Conservation (phyloP, 2,113 vertebrate genomes). For the Myrmophylax atrothorax region DNA sequence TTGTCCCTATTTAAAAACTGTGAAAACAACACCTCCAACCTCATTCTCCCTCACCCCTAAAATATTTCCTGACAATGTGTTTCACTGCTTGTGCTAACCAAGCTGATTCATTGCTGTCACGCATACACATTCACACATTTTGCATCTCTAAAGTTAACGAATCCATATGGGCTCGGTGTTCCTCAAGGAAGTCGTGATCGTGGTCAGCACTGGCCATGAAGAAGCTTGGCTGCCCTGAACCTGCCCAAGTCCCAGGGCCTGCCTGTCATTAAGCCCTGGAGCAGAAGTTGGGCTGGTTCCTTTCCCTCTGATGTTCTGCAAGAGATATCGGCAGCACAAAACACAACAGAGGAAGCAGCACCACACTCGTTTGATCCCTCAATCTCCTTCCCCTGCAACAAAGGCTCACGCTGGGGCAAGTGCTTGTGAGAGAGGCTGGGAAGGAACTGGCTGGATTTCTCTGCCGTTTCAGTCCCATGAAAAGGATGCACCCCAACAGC, state of each 20-base stretch:
- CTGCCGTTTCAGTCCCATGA: neutral
- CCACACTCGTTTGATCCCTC: accelerated
- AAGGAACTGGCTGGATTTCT: neutral
- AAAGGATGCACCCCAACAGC: neutral
- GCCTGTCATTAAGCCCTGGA: neutral
- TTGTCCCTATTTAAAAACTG: neutral
- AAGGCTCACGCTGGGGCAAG: neutral
- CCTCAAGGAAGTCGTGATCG: neutral
- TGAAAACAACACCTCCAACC: neutral
- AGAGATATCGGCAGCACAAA: neutral
- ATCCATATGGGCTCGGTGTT: neutral
- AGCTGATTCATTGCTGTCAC: accelerated
- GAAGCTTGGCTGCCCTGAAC: neutral
- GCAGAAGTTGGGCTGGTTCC: neutral
- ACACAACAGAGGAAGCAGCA: neutral
- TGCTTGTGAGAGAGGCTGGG: neutral
- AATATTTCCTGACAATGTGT: neutral
- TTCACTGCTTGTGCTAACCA: accelerated
- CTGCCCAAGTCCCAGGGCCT: neutral
- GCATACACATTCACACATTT: neutral
- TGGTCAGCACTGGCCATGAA: neutral
- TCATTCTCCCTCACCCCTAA: neutral
- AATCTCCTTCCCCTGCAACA: neutral
- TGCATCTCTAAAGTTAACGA: neutral
- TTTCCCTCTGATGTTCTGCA: neutral